Base-by-base conservation (phyloP, 2,888 invertebrate species). In the Rhabditoides inermis region DNA sequence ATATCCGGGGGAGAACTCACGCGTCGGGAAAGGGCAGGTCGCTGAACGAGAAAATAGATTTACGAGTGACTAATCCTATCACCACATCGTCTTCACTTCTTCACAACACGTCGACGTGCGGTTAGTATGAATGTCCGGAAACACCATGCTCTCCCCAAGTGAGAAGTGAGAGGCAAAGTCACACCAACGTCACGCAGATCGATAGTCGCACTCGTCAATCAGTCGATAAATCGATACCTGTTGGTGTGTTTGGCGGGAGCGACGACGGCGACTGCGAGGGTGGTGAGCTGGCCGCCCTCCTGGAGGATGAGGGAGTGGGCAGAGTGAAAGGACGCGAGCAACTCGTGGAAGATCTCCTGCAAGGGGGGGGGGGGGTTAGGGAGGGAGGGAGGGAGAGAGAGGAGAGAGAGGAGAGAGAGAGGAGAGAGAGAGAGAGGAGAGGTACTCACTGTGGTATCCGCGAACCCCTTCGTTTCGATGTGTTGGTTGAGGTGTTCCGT, bases 271-370 rank as follows among this genome's bases (percentile, higher is more conserved):
- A 87, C 85, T 46, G 88, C 88, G 46, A 89, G 79, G 1, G 89
- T 90, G 25, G 88, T 89, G 49, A 89, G 80, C 78, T 85, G 84
- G 46, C 87, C 87, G 63, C 86, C 85, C 69, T 88, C 85, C 76
- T 87, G 74, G 15, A 90, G 79, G 65, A 89, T 90, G 56, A 86
- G 82, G 65, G 86, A 84, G 77, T 89, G 89, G 6, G 88, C 89
- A 55, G 86, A 85, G 79, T 88, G 86, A 74, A 90, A 85, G 20
- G 88, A 86, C 32, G 86, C 82, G 60, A 88, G 79, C 48, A 90
- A 79, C 60, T 85, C 84, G 25, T 85, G 82, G 76, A 88, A 87
- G 3, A 88, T 84, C 71, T 88, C 88, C 78, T 79, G 65, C 23
- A 73, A 65, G 32, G 20, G 22, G 30, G 12, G 6, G 25, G 15